Conservation (phyloP, 2,888 invertebrate species). For the Ophion slaviceki region DNA sequence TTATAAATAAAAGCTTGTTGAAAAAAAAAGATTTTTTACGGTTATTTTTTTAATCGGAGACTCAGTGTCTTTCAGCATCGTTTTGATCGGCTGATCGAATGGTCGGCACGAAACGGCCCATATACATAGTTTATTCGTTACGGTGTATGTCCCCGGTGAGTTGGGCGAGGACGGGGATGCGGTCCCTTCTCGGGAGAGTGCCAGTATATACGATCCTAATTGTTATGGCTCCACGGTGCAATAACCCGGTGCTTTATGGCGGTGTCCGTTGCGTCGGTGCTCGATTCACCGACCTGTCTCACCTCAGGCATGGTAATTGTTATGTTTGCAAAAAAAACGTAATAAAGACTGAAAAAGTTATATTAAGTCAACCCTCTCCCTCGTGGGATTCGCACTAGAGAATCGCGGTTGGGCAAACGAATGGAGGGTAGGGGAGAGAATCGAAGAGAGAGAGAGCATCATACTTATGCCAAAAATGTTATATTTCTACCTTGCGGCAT, state of each 20-base stretch:
- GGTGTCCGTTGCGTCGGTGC: conserved; percentile 69
- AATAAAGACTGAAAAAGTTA: conserved; percentile 54
- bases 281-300: conserved; percentile 62
- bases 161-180: conserved; percentile 43
- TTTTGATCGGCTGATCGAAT: neutral
- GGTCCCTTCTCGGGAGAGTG: conserved; percentile 56
- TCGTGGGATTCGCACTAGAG: conserved; percentile 22
- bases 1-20: too few relatives aligned
- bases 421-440: too few relatives aligned
- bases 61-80: too few relatives aligned
- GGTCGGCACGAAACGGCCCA: conserved; percentile 23
- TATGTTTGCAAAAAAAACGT: conserved; percentile 71
- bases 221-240: conserved; percentile 75
- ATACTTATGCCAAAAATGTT: too few relatives aligned
- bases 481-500: too few relatives aligned
- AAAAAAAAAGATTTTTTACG: too few relatives aligned
- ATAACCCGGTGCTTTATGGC: conserved; percentile 75
- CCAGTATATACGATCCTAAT: conserved; percentile 74
- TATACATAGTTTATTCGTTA: conserved; percentile 16
- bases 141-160: conserved; percentile 31
- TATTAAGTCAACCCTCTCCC: conserved; percentile 35
- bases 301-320: conserved; percentile 74
- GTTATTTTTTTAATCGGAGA: too few relatives aligned
- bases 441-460: too few relatives aligned
- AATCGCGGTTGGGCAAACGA: neutral